Evolutionary conservation across 1,140 invertebrate genomes (phyloP).

Genomic region (Himalopsyche phryganea): DNA sequence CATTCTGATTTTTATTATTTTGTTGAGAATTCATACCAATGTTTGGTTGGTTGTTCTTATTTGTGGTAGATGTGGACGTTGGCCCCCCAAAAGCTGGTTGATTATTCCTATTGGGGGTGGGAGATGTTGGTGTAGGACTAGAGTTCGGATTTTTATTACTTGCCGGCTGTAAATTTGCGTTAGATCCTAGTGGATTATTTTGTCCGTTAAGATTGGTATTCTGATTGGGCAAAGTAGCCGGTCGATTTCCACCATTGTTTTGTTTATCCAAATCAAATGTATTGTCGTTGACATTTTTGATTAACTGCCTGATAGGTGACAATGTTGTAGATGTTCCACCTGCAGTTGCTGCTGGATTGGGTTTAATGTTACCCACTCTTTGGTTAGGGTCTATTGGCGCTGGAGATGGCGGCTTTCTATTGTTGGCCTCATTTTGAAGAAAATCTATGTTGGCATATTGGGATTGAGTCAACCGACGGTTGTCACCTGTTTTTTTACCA

Average conservation of each 20-base stretch:
- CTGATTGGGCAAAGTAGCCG: not conserved
- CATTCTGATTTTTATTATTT: not conserved
- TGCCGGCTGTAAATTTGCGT: not conserved
- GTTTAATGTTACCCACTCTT: not conserved
- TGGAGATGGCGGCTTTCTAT: constrained; percentile 12
- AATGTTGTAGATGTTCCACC: constrained; percentile 12
- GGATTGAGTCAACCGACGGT: not conserved
- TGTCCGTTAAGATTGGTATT: not conserved
- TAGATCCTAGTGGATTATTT: not conserved
- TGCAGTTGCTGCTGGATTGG: not conserved
- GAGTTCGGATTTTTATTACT: not conserved
- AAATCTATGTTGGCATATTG: constrained; percentile 22
- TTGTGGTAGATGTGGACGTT: not conserved
- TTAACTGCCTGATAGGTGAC: constrained; percentile 13
- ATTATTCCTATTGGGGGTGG: not conserved
- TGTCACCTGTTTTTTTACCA: no score
- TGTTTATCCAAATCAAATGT: constrained; percentile 8
- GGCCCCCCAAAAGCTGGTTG: not conserved
- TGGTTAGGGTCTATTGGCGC: not conserved
- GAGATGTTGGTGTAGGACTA: not conserved
- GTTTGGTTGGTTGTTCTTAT: not conserved
- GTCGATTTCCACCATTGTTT: not conserved
- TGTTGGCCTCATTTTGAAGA: constrained; percentile 16
- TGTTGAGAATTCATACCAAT: not conserved
- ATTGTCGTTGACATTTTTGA: constrained; percentile 20